These are phyloP conservation scores for Aspidoscelis tigris DNA, from an alignment of 2,113 vertebrate genomes.

Conservation along the genomic window DNA sequence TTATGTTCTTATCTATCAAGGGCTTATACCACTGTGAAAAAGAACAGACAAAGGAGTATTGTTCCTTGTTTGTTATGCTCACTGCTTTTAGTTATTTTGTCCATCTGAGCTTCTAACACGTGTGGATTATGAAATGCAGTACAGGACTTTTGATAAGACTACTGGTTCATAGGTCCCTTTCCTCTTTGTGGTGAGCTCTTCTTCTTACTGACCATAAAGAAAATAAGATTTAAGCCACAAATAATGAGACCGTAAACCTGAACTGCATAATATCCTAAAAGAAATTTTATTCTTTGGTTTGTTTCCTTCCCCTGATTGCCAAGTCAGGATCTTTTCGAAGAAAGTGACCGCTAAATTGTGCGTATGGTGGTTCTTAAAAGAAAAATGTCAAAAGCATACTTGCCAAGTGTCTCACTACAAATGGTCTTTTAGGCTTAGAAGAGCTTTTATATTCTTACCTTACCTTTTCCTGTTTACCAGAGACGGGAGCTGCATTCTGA, in stretches of 20 bases:
- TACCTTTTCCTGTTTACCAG: constrained; percentile 2
- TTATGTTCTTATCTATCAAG: no score
- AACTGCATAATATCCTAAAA: not conserved
- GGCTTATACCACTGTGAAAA: not conserved
- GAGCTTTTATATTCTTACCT: not conserved
- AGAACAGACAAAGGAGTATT: not conserved
- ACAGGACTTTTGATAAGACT: not conserved
- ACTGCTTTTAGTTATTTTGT: not conserved
- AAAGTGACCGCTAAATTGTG: not conserved
- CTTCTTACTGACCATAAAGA: not conserved
- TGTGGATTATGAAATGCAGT: not conserved
- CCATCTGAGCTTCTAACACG: not conserved
- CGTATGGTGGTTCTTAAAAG: not conserved
- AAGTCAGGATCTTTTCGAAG: not conserved
- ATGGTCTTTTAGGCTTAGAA: not conserved
- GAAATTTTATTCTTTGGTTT: no score
- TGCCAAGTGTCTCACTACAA: not conserved
- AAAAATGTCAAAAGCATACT: not conserved
- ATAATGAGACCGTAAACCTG: not conserved
- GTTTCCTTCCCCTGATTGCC: not conserved
- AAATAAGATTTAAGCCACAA: constrained; percentile 2
- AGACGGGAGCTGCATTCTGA: not conserved
- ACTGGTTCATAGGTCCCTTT: not conserved
- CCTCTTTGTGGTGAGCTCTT: not conserved
- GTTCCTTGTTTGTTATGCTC: not conserved